Conservation (phyloP, 2,797 vertebrate species). For the Limnodromus scolopaceus region DNA sequence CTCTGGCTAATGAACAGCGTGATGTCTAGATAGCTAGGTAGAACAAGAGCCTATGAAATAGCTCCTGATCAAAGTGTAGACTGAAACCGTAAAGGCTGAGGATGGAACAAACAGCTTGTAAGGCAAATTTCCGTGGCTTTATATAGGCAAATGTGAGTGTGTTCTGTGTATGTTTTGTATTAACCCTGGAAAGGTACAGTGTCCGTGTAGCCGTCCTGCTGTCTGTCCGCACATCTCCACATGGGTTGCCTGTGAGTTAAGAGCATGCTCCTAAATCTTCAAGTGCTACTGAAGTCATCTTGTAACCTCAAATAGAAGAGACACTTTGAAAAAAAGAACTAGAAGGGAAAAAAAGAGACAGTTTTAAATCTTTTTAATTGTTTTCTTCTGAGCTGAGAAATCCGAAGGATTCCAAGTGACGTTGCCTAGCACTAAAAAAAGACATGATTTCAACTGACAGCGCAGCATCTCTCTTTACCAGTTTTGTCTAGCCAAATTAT, state of each 20-base stretch:
- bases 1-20: neutral
- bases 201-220: neutral
- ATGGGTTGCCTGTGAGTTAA: neutral
- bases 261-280: neutral
- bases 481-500: slow-evolving; percentile 1
- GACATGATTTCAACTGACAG: neutral
- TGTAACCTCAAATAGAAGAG: neutral
- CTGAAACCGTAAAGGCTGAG: neutral
- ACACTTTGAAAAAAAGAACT: neutral
- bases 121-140: neutral
- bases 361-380: neutral
- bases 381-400: slow-evolving; percentile 17
- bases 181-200: neutral
- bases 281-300: neutral
- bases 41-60: neutral
- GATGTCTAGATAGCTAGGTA: neutral
- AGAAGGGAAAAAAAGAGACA: neutral
- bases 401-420: neutral
- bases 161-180: neutral
- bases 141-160: neutral
- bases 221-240: neutral
- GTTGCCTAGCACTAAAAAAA: slow-evolving; percentile 32
- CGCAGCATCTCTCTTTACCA: slow-evolving; percentile 14
- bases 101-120: neutral
- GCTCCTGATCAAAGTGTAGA: neutral